Conservation (phyloP, 2,797 vertebrate genomes). For the Manis javanica region DNA sequence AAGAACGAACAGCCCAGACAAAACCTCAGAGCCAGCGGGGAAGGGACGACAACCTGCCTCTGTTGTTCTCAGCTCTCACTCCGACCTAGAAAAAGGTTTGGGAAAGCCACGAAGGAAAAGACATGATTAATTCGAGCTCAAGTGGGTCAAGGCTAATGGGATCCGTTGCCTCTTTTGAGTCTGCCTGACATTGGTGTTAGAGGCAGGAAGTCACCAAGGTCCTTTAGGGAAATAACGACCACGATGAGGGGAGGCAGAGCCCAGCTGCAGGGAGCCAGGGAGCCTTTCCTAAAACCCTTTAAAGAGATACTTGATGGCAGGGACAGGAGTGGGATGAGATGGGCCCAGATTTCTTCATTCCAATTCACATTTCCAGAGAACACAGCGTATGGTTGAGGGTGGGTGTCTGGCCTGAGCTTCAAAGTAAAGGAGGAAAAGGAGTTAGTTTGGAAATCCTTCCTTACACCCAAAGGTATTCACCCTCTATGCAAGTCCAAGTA, state of each 20-base stretch:
- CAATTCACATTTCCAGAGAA: neutral
- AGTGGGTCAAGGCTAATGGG: neutral
- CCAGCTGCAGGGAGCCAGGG: neutral
- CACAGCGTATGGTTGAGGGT: neutral
- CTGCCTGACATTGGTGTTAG: neutral
- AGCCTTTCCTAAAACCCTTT: neutral
- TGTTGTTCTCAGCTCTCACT: neutral
- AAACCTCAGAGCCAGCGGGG: neutral
- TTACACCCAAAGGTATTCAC: neutral
- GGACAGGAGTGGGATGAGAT: neutral
- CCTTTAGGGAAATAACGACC: neutral
- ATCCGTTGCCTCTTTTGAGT: neutral
- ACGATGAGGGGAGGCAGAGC: neutral
- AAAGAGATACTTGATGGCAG: neutral
- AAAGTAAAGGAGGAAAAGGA: neutral
- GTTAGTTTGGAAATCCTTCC: neutral
- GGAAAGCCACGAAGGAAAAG: neutral
- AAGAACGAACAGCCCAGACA: neutral
- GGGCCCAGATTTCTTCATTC: neutral
- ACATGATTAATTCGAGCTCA: neutral
- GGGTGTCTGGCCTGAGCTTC: neutral
- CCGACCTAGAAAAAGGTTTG: constrained; percentile 15
- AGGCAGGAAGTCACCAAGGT: neutral
- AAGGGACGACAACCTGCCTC: neutral
- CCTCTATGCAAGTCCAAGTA: neutral